Percentiles rank a stretch among this genome's conserved stretches.
Conservation (phyloP, 2,113 vertebrate genomes). For the Malaclemys terrapin region DNA sequence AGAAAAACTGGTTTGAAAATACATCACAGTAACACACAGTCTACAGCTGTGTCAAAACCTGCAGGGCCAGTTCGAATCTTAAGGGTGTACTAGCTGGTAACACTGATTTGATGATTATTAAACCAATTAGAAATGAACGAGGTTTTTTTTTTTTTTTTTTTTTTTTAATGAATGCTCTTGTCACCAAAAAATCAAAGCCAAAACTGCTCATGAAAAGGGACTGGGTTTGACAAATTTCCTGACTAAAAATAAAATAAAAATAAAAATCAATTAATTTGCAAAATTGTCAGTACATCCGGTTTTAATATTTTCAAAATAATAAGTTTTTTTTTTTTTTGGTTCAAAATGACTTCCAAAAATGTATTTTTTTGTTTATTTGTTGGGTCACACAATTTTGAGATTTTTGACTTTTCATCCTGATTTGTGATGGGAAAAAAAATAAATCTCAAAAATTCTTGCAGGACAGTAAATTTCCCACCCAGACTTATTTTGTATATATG, state of each 20-base stretch:
- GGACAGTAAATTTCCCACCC: not conserved
- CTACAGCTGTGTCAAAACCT: slow-evolving; percentile 49
- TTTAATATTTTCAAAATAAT: not conserved
- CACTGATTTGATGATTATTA: slow-evolving; percentile 44
- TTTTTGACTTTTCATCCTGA: not conserved
- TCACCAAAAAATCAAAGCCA: not conserved
- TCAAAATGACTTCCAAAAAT: not conserved
- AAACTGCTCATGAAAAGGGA: not conserved
- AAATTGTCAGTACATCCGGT: not conserved
- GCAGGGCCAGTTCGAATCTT: slow-evolving; percentile 59
- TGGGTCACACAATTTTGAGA: not conserved
- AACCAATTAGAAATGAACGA: slow-evolving; percentile 50
- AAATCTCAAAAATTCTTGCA: not conserved
- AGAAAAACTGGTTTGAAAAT: slow-evolving; percentile 74
- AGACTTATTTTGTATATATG: not conserved
- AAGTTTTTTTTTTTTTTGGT: not conserved
- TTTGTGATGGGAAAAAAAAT: not conserved
- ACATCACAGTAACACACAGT: slow-evolving; percentile 20
- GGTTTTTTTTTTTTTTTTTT: not conserved
- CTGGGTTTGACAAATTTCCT: not conserved
- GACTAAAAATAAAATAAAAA: not conserved
- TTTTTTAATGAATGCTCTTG: not conserved
- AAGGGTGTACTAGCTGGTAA: slow-evolving; percentile 60
- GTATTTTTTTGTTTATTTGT: not conserved
- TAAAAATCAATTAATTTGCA: not conserved